These are phyloP conservation scores for Desmophyllum pertusum DNA, from an alignment of 92 coral and sea anemone genomes.

Conservation along the genomic window DNA sequence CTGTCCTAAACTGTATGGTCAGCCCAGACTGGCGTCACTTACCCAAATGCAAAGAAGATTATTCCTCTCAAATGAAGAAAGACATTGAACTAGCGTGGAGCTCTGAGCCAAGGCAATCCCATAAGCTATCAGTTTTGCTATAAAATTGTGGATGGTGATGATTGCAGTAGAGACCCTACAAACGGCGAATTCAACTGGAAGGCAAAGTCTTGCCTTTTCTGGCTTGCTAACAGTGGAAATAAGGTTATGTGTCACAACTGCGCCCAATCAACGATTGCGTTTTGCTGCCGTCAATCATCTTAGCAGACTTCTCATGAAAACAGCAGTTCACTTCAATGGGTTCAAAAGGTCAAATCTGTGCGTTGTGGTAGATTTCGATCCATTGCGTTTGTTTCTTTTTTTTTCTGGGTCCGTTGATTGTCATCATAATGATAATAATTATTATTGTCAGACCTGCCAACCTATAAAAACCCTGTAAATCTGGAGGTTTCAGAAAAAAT, in stretches of 20 bases:
- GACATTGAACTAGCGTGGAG: conserved; percentile 86
- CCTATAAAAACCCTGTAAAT: too few relatives aligned
- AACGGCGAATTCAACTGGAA: conserved; percentile 63
- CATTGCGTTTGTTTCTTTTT: too few relatives aligned
- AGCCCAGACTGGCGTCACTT: conserved; percentile 93
- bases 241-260: conserved; percentile 62
- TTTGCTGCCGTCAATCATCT: too few relatives aligned
- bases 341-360: too few relatives aligned
- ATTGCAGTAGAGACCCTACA: conserved; percentile 65
- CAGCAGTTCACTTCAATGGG: too few relatives aligned
- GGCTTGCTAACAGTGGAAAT: conserved; percentile 73
- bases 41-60: conserved; percentile 66
- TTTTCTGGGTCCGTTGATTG: too few relatives aligned
- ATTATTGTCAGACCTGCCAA: too few relatives aligned
- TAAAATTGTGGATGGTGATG: conserved; percentile 82
- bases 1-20: conserved; percentile 82
- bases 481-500: too few relatives aligned
- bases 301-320: too few relatives aligned
- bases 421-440: too few relatives aligned
- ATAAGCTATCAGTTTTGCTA: conserved; percentile 77
- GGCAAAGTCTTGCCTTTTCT: conserved; percentile 82
- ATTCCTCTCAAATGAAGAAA: conserved; percentile 61
- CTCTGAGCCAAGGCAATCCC: conserved; percentile 89
- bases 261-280: too few relatives aligned
- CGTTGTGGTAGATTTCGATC: too few relatives aligned